Evolutionary conservation across 2,797 vertebrate genomes (phyloP), one percentile per base, ranked within the genome.

Genomic region (Phyllotis vaccarum): DNA sequence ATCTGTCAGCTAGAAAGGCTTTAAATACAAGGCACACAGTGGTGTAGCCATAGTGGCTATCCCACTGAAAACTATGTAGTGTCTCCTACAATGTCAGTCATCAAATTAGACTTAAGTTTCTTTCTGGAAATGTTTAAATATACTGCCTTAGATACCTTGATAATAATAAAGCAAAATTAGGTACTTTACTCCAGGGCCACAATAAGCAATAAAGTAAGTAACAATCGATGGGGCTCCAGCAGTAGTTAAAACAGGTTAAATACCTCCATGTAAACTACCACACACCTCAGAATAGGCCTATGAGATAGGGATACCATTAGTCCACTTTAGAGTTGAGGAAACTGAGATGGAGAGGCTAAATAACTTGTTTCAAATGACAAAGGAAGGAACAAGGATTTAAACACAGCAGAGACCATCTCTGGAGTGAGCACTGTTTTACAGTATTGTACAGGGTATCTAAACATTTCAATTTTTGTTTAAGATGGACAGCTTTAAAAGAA

Each of bases 51-150:
- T 2, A 2, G 46, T 64, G 46, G 82, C 52, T 12, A 80, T 87
- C 6, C 66, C 64, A 91, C 83, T 74, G 27, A 93, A 78, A 96
- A 90, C 62, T 8, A 83, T 14, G 27, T 58, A 75, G 91, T 86
- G 78, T 86, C 24, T 86, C 19, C 37, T 49, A 81, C 46, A 92
- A 64, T 75, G 78, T 92, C 40, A 89, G 52, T 46, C 68, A 75
- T 64, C 68, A 62, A 90, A 94, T 52, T 34, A 29, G 37, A 27
- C 19, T 62, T 93, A 70, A 2, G 22, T 10, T 74, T 94, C 82
- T 82, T 96, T 86, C 60, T 92, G 40, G 10, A 92, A 92, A 92
- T 90, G 29, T 92, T 58, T 94, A 49, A 85, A 80, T 29, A 78
- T 34, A 78, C 66, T 88, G 89, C 66, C 64, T 62, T 92, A 13